Evolutionary conservation across 1,140 invertebrate species (phyloP).

Genomic region (Zaprionus kolodkinae): DNA sequence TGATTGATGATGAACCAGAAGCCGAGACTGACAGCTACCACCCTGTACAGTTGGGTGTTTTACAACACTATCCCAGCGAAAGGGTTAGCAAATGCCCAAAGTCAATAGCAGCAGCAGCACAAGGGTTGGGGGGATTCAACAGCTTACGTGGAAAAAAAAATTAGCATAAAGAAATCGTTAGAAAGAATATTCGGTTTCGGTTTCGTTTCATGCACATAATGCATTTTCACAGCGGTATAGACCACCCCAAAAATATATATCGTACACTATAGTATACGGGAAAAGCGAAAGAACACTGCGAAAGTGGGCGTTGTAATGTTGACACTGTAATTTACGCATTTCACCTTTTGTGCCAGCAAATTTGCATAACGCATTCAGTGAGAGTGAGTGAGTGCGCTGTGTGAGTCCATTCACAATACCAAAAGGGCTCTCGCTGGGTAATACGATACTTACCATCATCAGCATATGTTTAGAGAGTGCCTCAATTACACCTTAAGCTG

Average conservation of each 20-base stretch:
- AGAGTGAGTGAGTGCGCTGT: slow-evolving; percentile 23
- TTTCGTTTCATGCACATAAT: slow-evolving; percentile 69
- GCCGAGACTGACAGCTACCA: slow-evolving; percentile 32
- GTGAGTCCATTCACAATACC: slow-evolving; percentile 7
- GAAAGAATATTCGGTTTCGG: slow-evolving; percentile 46
- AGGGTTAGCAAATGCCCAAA: slow-evolving; percentile 63
- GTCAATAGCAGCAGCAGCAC: slow-evolving; percentile 53
- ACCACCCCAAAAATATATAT: slow-evolving; percentile 46
- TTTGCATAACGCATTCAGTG: slow-evolving; percentile 59
- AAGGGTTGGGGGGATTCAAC: slow-evolving; percentile 50
- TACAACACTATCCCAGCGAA: slow-evolving; percentile 48
- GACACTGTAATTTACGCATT: slow-evolving; percentile 82
- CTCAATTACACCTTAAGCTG: background rate
- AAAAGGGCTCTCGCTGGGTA: slow-evolving; percentile 65
- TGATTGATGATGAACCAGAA: slow-evolving; percentile 49
- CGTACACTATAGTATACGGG: too few relatives aligned
- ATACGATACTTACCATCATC: slow-evolving; percentile 48
- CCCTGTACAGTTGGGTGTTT: slow-evolving; percentile 23
- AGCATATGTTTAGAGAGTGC: background rate
- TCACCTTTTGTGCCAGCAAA: slow-evolving; percentile 63
- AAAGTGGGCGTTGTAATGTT: slow-evolving; percentile 82
- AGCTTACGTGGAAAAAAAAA: slow-evolving; percentile 54
- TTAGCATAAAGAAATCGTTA: slow-evolving; percentile 60
- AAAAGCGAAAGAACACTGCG: slow-evolving; percentile 19
- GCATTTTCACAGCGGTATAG: slow-evolving; percentile 75